Conservation (phyloP, 2,888 invertebrate genomes). For the Xestia sexstrigata region DNA sequence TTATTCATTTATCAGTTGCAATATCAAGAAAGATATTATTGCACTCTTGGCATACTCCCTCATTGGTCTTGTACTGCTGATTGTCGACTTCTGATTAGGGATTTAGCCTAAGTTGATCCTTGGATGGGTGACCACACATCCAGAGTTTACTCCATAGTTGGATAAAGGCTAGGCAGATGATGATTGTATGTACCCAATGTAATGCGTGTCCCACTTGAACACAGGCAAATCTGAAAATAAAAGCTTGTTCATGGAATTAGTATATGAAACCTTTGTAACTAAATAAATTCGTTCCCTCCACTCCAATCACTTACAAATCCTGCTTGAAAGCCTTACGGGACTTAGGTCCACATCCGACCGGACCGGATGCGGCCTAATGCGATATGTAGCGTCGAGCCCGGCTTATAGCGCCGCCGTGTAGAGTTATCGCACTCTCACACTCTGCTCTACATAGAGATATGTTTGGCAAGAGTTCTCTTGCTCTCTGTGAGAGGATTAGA, state of each 20-base stretch:
- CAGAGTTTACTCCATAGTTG: too few species aligned
- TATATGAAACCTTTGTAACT: not conserved
- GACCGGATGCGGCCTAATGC: constrained; percentile 82
- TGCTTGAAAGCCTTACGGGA: constrained; percentile 63
- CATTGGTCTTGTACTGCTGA: too few species aligned
- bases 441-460: not conserved
- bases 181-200: too few species aligned
- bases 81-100: too few species aligned
- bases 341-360: constrained; percentile 76
- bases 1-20: not conserved
- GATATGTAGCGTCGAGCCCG: constrained; percentile 73
- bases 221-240: not conserved
- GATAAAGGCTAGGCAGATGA: not conserved
- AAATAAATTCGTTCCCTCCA: constrained; percentile 1
- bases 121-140: too few species aligned
- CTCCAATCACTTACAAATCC: constrained; percentile 19
- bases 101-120: too few species aligned
- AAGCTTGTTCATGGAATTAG: not conserved
- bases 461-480: constrained; percentile 13
- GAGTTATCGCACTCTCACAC: constrained; percentile 62
- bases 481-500: not conserved
- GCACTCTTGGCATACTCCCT: too few species aligned
- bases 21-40: too few species aligned
- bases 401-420: constrained; percentile 75
- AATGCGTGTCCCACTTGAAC: too few species aligned